Conservation (phyloP, 1,140 invertebrate species). For the Dufourea novaeangliae region DNA sequence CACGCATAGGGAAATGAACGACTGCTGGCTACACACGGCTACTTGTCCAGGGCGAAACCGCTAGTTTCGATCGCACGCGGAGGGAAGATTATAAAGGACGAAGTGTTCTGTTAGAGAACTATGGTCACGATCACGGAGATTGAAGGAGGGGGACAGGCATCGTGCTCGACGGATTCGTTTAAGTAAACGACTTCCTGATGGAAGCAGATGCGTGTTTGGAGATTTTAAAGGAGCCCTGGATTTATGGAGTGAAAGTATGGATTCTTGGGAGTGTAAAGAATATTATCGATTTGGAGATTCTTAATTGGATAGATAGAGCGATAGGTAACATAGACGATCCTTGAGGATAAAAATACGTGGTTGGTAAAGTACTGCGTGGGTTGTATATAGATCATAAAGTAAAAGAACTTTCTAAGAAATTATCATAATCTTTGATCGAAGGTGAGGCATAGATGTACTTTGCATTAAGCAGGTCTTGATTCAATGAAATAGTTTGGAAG, state of each 20-base stretch:
- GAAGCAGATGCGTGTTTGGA: too few species aligned
- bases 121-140: conserved; percentile 9
- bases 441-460: background rate
- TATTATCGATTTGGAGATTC: too few species aligned
- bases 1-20: background rate
- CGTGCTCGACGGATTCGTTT: background rate
- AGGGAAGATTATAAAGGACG: conserved; percentile 17
- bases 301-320: too few species aligned
- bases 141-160: background rate
- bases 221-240: too few species aligned
- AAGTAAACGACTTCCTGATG: background rate
- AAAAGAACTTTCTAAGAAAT: background rate
- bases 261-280: too few species aligned
- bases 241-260: too few species aligned
- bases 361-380: background rate
- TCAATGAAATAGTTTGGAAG: background rate
- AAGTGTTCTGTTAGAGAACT: background rate
- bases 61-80: background rate
- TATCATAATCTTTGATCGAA: conserved; percentile 1
- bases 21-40: background rate
- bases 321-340: background rate
- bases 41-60: conserved; percentile 3
- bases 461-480: background rate
- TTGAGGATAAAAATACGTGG: background rate
- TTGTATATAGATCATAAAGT: background rate